Conservation (phyloP, 1,140 invertebrate genomes). For the Zaprionus nigranus region DNA sequence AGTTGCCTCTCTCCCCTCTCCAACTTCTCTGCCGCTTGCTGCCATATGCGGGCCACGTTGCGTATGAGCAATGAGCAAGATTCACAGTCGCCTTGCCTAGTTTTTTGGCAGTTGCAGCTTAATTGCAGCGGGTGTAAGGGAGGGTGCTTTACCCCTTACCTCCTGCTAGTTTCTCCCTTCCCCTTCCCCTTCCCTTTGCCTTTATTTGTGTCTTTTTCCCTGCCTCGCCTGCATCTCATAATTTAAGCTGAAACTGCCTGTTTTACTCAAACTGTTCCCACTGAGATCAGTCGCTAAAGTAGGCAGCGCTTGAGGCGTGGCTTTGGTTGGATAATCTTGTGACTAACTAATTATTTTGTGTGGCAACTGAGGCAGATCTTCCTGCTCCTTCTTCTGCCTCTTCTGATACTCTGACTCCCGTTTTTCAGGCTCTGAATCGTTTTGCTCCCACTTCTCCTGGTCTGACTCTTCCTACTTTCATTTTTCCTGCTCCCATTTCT, state of each 20-base stretch:
- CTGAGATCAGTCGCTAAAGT: neutral
- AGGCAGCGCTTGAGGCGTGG: neutral
- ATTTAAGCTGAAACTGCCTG: neutral
- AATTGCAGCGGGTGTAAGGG: conserved; percentile 54
- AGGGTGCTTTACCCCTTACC: too few relatives aligned
- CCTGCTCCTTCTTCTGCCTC: neutral
- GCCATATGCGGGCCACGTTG: conserved; percentile 36
- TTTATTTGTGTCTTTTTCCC: neutral
- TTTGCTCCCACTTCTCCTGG: neutral
- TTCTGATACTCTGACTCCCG: too few relatives aligned
- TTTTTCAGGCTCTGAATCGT: too few relatives aligned
- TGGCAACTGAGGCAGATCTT: neutral
- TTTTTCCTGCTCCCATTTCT: neutral
- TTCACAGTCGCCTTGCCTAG: neutral
- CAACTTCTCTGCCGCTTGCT: neutral
- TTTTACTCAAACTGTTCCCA: neutral
- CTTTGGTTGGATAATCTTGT: conserved; percentile 4
- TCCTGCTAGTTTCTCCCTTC: too few relatives aligned
- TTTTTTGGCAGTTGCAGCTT: conserved; percentile 52
- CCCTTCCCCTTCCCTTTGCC: neutral
- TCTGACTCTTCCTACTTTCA: too few relatives aligned
- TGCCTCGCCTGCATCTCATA: neutral
- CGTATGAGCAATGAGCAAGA: conserved; percentile 44
- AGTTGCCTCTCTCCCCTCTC: neutral
- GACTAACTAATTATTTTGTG: conserved; percentile 30